phyloP scores from a whole-genome alignment of 2,113 vertebrate species.

The Pelodiscus sinensis region DNA sequence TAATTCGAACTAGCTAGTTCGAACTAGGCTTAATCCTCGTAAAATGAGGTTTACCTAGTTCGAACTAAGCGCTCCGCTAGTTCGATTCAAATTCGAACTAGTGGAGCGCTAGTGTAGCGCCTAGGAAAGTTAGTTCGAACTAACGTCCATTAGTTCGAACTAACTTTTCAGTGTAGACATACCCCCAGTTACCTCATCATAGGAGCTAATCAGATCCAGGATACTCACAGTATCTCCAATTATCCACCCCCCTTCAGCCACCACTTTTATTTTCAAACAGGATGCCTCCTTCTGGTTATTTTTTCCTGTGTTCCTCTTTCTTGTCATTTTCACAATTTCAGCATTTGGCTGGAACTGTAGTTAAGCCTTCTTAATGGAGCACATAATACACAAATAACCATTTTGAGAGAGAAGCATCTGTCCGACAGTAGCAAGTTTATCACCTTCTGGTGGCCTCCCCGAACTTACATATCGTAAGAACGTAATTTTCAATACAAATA shows the following conservation, averaged over 20 bases:
- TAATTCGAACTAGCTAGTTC: too few relatives aligned
- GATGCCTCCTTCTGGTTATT: neutral
- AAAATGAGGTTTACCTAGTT: too few relatives aligned
- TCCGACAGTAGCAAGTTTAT: neutral
- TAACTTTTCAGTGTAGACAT: too few relatives aligned
- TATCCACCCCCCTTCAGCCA: neutral
- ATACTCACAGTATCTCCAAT: neutral
- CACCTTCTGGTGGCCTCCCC: neutral
- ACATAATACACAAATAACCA: neutral
- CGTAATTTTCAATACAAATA: neutral
- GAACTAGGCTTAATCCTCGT: too few relatives aligned
- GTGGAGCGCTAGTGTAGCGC: too few relatives aligned
- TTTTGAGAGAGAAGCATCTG: neutral
- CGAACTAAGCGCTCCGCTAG: too few relatives aligned
- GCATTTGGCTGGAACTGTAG: neutral
- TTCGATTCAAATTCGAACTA: too few relatives aligned
- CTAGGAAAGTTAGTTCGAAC: too few relatives aligned
- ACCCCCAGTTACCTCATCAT: too few relatives aligned
- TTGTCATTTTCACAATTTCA: neutral
- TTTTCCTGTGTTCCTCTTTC: neutral
- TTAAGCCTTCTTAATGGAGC: neutral
- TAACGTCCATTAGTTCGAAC: too few relatives aligned
- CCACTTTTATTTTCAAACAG: neutral
- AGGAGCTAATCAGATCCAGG: too few relatives aligned
- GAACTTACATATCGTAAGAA: neutral